Conservation (phyloP, 2,888 invertebrate genomes). For the Oscheius onirici region DNA sequence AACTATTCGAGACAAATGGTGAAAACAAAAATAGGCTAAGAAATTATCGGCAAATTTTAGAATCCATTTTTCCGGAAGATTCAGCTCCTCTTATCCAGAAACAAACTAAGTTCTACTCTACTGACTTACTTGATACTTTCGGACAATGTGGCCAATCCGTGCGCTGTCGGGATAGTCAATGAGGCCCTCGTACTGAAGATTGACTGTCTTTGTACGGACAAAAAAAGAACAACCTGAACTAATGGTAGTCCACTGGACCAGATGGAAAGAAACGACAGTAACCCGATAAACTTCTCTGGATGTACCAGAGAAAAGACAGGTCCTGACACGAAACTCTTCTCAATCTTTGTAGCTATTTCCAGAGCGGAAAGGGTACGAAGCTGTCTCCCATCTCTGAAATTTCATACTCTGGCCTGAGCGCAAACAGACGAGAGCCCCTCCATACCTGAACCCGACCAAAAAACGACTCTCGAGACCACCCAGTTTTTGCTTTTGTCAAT, state of each 20-base stretch:
- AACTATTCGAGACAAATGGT: too few relatives aligned
- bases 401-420: background rate
- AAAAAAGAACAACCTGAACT: slow-evolving; percentile 1
- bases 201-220: background rate
- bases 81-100: background rate
- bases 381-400: background rate
- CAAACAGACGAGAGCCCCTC: background rate
- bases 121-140: slow-evolving; percentile 45
- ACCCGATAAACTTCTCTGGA: background rate
- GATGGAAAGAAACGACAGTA: background rate
- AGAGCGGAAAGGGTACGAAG: background rate
- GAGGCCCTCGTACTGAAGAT: slow-evolving; percentile 56
- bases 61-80: background rate
- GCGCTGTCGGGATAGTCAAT: slow-evolving; percentile 54
- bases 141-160: slow-evolving; percentile 46
- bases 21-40: too few relatives aligned
- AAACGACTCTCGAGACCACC: slow-evolving; percentile 25
- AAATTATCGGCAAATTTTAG: background rate
- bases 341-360: background rate
- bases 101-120: background rate
- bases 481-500: slow-evolving; percentile 22
- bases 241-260: slow-evolving; percentile 1
- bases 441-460: background rate
- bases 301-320: slow-evolving; percentile 2
- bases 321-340: background rate